Evolutionary conservation across 2,888 invertebrate genomes (phyloP).

Genomic region (Tetragonisca angustula): DNA sequence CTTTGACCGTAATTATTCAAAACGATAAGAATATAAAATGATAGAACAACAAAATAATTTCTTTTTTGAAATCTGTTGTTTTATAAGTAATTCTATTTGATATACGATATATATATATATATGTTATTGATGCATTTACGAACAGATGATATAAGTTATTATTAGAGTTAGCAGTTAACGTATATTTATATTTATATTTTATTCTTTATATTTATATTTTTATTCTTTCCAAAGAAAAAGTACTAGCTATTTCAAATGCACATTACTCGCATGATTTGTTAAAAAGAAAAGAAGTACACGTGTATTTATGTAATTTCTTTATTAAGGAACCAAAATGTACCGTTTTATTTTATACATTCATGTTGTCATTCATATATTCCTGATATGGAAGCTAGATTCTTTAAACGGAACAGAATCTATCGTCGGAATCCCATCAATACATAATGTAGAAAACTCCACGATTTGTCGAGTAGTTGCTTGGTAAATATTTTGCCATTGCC

Average conservation of each 20-base stretch:
- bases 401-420: background rate
- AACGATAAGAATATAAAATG: conserved; percentile 14
- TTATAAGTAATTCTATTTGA: background rate
- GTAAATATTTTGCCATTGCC: background rate
- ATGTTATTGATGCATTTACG: background rate
- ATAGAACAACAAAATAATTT: background rate
- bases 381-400: background rate
- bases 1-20: conserved; percentile 17
- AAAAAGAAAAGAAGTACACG: background rate
- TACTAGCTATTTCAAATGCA: background rate
- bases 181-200: no score
- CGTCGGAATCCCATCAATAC: background rate
- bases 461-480: background rate
- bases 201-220: no score
- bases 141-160: background rate
- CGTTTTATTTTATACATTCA: background rate
- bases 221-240: background rate
- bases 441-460: background rate
- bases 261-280: background rate
- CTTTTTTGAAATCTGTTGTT: background rate
- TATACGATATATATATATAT: no score
- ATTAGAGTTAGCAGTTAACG: background rate
- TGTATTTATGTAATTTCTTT: no score
- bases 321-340: background rate
- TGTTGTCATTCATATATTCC: background rate